Conservation (phyloP, 2,113 vertebrate genomes). For the Podiceps cristatus region DNA sequence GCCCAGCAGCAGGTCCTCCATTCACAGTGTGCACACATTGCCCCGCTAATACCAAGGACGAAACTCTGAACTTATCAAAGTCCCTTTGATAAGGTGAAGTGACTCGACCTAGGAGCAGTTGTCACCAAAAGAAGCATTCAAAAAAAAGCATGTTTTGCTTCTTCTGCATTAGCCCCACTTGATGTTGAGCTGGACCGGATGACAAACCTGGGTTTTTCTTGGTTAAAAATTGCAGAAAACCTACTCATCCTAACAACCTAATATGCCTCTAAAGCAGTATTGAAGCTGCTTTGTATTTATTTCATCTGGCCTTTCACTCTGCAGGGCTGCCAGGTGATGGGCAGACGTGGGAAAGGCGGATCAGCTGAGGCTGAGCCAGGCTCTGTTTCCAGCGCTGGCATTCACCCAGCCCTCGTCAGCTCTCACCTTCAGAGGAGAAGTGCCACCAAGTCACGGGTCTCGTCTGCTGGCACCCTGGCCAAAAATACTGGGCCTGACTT, state of each 20-base stretch:
- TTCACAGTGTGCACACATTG: neutral
- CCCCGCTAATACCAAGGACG: accelerated
- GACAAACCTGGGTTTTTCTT: neutral
- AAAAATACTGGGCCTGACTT: slow-evolving; percentile 16
- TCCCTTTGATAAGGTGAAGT: neutral
- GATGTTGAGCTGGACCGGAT: neutral
- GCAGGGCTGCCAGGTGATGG: neutral
- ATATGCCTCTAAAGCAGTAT: neutral
- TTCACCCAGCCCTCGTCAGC: neutral
- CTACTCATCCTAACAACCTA: neutral
- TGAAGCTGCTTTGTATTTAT: neutral
- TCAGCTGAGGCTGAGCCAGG: neutral
- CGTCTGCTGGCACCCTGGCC: neutral
- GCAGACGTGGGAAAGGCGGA: neutral
- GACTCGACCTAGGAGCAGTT: neutral
- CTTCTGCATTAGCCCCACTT: neutral
- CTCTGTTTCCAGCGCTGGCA: neutral
- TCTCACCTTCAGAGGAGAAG: slow-evolving; percentile 45
- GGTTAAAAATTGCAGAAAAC: neutral
- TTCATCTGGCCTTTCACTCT: neutral
- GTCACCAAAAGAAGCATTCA: neutral
- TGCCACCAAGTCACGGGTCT: neutral
- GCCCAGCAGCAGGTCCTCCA: neutral
- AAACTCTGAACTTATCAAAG: neutral
- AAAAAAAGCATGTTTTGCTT: neutral